Evolutionary conservation across 2,888 invertebrate genomes (phyloP), one percentile per base, ranked within the genome.

Genomic region (Lochmaea crataegi): DNA sequence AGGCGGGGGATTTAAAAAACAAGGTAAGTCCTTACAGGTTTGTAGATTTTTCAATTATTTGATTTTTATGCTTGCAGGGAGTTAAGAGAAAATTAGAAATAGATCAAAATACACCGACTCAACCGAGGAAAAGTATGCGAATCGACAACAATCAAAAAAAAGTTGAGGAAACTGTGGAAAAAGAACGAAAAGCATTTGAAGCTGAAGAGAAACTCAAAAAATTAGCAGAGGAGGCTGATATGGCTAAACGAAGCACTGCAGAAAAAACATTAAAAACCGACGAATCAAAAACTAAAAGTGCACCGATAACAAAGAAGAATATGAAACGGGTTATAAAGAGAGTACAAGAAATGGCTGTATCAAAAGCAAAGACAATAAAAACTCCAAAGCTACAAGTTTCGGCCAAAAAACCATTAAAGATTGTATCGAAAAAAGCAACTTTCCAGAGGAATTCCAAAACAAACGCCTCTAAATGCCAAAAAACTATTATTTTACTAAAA

Each of bases 211-310:
- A 78, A 72, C 57, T 80, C 58, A 79, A 79, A 72, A 79, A 77
- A 65, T 71, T 80, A 9, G 80, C 80, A 0, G 79, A 80, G 72
- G 77, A 76, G 38, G 80, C 80, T 2, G 79, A 81, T 60, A 75
- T 78, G 67, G 78, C 75, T 73, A 81, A 87, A 85, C 85, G 85
- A 85, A 82, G 85, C 84, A 64, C 85, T 84, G 75, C 88, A 84
- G 86, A 87, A 83, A 76, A 84, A 85, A 76, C 85, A 83, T 75
- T 88, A 83, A 87, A 79, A 85, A 87, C 83, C 84, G 83, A 75
- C 80, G 85, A 72, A 84, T 84, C 76, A 84, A 88, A 82, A 85
- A 88, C 78, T 84, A 88, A 80, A 83, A 85, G 78, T 84, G 83
- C 78, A 84, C 86, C 67, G 83, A 84, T 84, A 82, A 85, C 12